These are phyloP conservation scores for Temnothorax unifasciatus DNA, from an alignment of 2,888 invertebrate species.

Conservation along the genomic window DNA sequence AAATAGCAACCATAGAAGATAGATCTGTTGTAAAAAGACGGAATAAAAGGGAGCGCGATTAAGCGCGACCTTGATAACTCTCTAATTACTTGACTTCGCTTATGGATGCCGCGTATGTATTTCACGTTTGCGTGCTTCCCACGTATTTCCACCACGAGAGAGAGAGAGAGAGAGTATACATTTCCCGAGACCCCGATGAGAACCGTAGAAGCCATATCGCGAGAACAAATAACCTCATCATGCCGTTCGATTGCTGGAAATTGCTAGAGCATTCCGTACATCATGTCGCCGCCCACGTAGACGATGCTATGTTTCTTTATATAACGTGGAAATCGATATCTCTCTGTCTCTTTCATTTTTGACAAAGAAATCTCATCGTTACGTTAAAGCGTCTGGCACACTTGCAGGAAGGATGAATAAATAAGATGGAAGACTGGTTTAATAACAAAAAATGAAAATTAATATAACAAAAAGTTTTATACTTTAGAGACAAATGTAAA, in stretches of 20 bases:
- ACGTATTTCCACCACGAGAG: constrained; percentile 13
- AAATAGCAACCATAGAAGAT: constrained; percentile 8
- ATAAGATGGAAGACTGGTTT: constrained; percentile 21
- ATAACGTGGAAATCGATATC: constrained; percentile 38
- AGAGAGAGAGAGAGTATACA: not conserved
- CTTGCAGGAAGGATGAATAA: not conserved
- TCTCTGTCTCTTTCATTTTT: not conserved
- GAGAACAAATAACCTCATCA: constrained; percentile 56
- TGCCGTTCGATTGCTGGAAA: constrained; percentile 55
- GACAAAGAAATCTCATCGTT: constrained; percentile 12
- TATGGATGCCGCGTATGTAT: constrained; percentile 5
- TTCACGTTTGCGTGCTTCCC: not conserved
- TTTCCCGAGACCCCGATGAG: constrained; percentile 31
- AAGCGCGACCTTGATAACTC: constrained; percentile 44
- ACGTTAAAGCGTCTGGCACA: not conserved
- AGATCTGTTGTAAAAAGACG: not conserved
- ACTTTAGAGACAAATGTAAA: not conserved
- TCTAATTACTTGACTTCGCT: constrained; percentile 44
- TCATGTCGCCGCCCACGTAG: constrained; percentile 12
- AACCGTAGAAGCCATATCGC: constrained; percentile 45
- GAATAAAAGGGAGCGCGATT: constrained; percentile 6
- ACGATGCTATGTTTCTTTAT: constrained; percentile 34
- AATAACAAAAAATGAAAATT: not conserved
- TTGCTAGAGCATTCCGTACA: constrained; percentile 33
- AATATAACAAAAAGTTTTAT: not conserved